Base-by-base conservation (phyloP, 2,113 vertebrate species). In the Tauraco erythrolophus region DNA sequence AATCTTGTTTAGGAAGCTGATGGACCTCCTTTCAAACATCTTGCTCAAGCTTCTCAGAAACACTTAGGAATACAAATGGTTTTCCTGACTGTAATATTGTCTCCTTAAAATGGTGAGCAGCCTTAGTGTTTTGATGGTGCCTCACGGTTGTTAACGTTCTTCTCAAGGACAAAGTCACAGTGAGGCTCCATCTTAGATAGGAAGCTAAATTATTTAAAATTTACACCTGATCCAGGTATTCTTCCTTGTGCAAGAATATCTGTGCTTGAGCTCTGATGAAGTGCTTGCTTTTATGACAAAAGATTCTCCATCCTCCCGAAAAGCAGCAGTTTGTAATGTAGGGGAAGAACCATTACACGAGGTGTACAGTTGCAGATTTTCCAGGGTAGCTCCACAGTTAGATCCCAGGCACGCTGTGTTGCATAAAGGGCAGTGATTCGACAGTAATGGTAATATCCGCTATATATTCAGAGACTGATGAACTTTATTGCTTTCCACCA, bases 101-200 rank as follows among this genome's bases (percentile, higher is more conserved):
- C 25, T 79, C 37, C 43, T 51, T 43, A 60, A 51, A 23, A 56
- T 22, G 46, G 31, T 28, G 24, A 89, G 43, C 61, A 86, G 17
- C 21, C 61, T 68, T 43, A 57, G 61, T 8, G 27, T 71, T 88
- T 62, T 54, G 51, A 10, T 66, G 31, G 31, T 57, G n/a, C 31
- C 11, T 60, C 37, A 45, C 0, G 0, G 31, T n/a, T 43, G 22
- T 35, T 64, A 31, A 19, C 37, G 19, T 28, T 62, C 62, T 88
- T 58, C 43, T 80, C 51, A 72, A 64, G 53, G 57, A 30, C 10
- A 58, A 68, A 68, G 18, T 60, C 28, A 18, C n/a, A 51, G n/a
- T 28, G 33, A 77, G 33, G 39, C 9, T 89, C 70, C 23, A 30
- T 69, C 62, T 80, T 50, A 53, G 11, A 22, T 1, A 46, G 43